Evolutionary conservation across 2,797 vertebrate species (phyloP).

Genomic region (Enteromius anoplus): DNA sequence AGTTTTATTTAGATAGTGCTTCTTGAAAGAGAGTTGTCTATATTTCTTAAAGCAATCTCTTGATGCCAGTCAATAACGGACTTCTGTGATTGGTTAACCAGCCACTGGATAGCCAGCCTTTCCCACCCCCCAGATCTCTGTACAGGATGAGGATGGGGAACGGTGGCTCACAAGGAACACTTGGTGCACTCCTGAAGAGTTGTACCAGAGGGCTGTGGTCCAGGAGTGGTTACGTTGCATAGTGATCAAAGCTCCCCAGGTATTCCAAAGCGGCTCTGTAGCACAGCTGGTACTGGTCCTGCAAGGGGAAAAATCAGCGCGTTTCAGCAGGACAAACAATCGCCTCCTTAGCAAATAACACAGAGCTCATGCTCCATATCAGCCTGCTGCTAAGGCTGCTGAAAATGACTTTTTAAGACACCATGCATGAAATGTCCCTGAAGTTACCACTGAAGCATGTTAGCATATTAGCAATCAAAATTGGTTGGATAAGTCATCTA

Average conservation of each 20-base stretch:
- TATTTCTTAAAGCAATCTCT: conserved; percentile 61
- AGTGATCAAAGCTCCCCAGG: conserved; percentile 98
- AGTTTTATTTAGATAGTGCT: conserved; percentile 61
- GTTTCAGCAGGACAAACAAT: neutral
- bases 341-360: conserved; percentile 7
- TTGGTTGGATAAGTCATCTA: neutral
- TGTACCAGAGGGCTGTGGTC: conserved; percentile 57
- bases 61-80: conserved; percentile 40
- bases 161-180: conserved; percentile 78
- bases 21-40: conserved; percentile 65
- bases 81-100: conserved; percentile 49
- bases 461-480: neutral
- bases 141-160: conserved; percentile 78
- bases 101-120: conserved; percentile 50
- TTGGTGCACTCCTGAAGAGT: conserved; percentile 50
- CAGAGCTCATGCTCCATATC: neutral
- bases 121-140: conserved; percentile 65
- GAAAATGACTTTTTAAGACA: neutral
- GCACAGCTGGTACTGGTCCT: conserved; percentile 99
- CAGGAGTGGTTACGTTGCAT: conserved; percentile 92
- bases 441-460: neutral
- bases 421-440: neutral
- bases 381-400: neutral
- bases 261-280: conserved; percentile 96
- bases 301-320: neutral